Evolutionary conservation across 2,888 invertebrate species (phyloP).

Genomic region (Caenorhabditis imperialis): DNA sequence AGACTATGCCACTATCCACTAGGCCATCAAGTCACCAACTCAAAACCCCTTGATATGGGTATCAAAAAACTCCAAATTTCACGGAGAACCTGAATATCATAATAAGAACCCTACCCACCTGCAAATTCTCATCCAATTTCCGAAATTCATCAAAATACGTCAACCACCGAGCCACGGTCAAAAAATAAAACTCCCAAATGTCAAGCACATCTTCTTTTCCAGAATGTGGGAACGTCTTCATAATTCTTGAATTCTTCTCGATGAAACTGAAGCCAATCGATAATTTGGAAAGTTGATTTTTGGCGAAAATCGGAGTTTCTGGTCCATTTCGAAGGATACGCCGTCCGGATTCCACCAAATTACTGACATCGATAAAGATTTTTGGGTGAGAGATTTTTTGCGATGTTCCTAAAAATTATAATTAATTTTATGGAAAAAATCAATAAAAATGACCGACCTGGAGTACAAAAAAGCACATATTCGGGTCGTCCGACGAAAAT

Average conservation of each 20-base stretch:
- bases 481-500: conserved; percentile 32
- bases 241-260: conserved; percentile 4
- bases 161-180: conserved; percentile 29
- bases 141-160: conserved; percentile 42
- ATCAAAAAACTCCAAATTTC: too few species aligned
- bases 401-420: too few species aligned
- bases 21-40: too few species aligned
- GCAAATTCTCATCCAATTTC: conserved; percentile 3
- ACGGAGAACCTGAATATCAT: too few species aligned
- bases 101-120: too few species aligned
- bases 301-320: not conserved
- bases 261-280: conserved; percentile 20
- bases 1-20: too few species aligned
- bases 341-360: conserved; percentile 1
- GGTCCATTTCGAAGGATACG: conserved; percentile 14
- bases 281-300: conserved; percentile 21
- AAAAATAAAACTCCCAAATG: conserved; percentile 42
- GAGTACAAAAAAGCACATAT: conserved; percentile 26
- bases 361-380: conserved; percentile 21
- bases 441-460: too few species aligned
- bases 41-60: too few species aligned
- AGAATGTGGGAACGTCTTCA: conserved; percentile 13
- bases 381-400: conserved; percentile 13
- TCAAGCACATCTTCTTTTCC: conserved; percentile 24
- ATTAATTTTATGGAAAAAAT: too few species aligned